phyloP scores from a whole-genome alignment of 2,797 vertebrate species.

The Hoplostethus mediterraneus region DNA sequence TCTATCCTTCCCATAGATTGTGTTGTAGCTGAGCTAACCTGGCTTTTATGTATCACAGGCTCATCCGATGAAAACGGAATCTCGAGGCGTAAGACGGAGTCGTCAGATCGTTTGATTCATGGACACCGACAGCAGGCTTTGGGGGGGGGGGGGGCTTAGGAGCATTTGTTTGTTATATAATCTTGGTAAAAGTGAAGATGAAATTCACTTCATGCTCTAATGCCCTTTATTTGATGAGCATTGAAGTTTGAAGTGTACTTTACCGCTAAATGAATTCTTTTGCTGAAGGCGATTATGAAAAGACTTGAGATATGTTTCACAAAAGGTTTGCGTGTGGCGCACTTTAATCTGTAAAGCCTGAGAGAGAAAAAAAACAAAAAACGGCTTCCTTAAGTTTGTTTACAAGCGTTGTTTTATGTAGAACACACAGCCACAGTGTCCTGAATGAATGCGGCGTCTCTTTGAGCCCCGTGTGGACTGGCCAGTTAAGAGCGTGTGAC shows the following conservation, averaged over 20 bases:
- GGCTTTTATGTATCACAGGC: slow-evolving; percentile 45
- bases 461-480: not conserved
- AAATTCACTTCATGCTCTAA: slow-evolving; percentile 4
- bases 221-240: slow-evolving; percentile 20
- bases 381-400: not conserved
- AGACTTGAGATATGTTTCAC: slow-evolving; percentile 16
- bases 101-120: slow-evolving; percentile 17
- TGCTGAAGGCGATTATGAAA: not conserved
- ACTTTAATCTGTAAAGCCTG: slow-evolving; percentile 2
- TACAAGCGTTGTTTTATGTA: too few species aligned
- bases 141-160: not conserved
- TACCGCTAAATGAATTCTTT: slow-evolving; percentile 14
- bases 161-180: slow-evolving; percentile 23
- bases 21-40: slow-evolving; percentile 34
- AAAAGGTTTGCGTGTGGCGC: not conserved
- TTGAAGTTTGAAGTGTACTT: slow-evolving; percentile 33
- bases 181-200: slow-evolving; percentile 8
- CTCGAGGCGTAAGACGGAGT: slow-evolving; percentile 6
- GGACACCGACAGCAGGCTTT: not conserved
- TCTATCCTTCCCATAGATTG: slow-evolving; percentile 27
- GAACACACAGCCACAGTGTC: too few species aligned
- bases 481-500: slow-evolving; percentile 4
- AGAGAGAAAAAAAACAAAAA: too few species aligned
- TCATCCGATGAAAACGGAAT: slow-evolving; percentile 56
- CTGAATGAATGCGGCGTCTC: not conserved